Evolutionary conservation across 2,113 vertebrate species (phyloP).

Genomic region (Naja naja): DNA sequence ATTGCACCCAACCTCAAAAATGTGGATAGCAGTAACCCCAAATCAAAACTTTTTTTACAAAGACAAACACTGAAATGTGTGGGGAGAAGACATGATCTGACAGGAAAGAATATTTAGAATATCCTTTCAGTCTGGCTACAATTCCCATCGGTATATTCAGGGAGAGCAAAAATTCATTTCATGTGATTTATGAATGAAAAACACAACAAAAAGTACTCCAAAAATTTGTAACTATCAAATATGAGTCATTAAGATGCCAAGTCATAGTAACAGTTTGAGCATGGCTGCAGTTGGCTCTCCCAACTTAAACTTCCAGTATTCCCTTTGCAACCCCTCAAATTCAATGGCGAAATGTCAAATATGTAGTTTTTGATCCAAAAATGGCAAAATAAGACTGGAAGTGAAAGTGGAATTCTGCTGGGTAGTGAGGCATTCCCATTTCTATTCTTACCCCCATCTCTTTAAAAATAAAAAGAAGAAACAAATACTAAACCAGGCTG

Average conservation of each 20-base stretch:
- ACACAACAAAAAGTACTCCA: background rate
- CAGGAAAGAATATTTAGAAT: background rate
- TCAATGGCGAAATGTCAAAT: background rate
- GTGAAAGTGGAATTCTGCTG: background rate
- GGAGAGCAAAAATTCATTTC: background rate
- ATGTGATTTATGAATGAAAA: background rate
- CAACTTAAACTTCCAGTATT: background rate
- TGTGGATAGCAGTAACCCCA: background rate
- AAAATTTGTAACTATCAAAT: background rate
- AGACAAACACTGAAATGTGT: background rate
- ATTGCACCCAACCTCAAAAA: background rate
- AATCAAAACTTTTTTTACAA: background rate
- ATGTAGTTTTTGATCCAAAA: background rate
- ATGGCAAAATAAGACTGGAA: background rate
- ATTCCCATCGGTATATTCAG: background rate
- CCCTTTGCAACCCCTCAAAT: background rate
- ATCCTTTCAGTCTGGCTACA: background rate
- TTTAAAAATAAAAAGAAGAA: background rate
- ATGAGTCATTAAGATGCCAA: background rate
- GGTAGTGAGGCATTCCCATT: background rate
- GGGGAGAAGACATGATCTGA: background rate
- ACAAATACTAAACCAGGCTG: background rate
- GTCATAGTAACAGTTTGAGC: background rate
- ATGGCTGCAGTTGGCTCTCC: background rate
- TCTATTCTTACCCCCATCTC: background rate